Conservation (phyloP, 2,113 vertebrate genomes). For the Oreotrochilus melanogaster region DNA sequence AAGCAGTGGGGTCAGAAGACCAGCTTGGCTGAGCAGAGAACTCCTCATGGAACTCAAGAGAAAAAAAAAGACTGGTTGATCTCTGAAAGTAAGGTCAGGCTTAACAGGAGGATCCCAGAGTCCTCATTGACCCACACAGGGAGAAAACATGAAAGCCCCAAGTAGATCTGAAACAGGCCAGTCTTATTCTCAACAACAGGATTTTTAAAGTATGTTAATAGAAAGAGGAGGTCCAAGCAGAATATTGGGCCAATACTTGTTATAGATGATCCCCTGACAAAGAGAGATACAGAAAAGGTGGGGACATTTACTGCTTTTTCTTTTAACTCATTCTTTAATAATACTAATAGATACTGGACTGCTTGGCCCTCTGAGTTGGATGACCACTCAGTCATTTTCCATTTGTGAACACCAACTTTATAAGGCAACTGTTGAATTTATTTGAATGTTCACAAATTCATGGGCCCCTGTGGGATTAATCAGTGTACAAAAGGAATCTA, state of each 20-base stretch:
- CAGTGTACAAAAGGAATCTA: neutral
- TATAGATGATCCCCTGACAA: neutral
- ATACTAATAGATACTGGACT: neutral
- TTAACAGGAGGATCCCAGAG: neutral
- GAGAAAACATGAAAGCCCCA: neutral
- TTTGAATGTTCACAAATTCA: neutral
- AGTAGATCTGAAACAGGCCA: neutral
- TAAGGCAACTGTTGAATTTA: neutral
- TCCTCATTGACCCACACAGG: rapidly evolving
- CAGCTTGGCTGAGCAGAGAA: neutral
- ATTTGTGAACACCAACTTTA: too few species aligned
- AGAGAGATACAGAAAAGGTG: neutral
- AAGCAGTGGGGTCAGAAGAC: neutral
- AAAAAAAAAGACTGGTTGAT: neutral
- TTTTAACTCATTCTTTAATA: neutral
- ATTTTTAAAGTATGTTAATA: neutral
- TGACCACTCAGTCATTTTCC: too few species aligned
- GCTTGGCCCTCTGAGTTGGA: too few species aligned
- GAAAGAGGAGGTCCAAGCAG: neutral
- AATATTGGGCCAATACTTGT: neutral
- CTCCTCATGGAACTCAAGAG: neutral
- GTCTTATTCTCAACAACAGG: neutral
- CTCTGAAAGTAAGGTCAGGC: neutral
- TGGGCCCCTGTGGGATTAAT: neutral
- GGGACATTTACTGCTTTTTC: neutral